These are phyloP conservation scores for Napeogenes inachia DNA, from an alignment of 2,888 invertebrate species.

Conservation along the genomic window DNA sequence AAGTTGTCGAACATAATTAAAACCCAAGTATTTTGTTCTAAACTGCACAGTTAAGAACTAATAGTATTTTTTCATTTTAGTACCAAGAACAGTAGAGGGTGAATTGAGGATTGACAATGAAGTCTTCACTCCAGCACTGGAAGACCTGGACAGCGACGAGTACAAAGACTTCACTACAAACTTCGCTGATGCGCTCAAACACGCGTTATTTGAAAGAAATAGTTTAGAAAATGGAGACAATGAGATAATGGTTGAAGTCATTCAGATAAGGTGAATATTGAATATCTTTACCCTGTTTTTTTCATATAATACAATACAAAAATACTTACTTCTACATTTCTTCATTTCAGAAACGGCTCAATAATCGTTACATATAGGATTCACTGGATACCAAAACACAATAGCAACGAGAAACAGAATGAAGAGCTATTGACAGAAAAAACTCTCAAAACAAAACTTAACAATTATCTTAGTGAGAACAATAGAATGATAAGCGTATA, in stretches of 20 bases:
- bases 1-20: constrained; percentile 31
- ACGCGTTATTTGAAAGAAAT: constrained; percentile 74
- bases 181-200: constrained; percentile 79
- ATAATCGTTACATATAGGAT: constrained; percentile 81
- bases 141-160: constrained; percentile 78
- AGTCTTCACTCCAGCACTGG: constrained; percentile 77
- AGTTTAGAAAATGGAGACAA: constrained; percentile 72
- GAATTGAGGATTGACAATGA: constrained; percentile 82
- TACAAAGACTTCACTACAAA: constrained; percentile 78
- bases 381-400: constrained; percentile 78
- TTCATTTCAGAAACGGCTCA: constrained; percentile 79
- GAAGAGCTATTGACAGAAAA: constrained; percentile 72
- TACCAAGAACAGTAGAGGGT: constrained; percentile 83
- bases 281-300: constrained; percentile 11
- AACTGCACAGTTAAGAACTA: constrained; percentile 1
- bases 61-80: constrained; percentile 49
- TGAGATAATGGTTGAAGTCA: constrained; percentile 78
- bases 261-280: constrained; percentile 77
- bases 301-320: constrained; percentile 3
- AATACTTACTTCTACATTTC: constrained; percentile 11
- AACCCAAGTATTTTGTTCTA: background rate
- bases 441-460: constrained; percentile 66
- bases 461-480: constrained; percentile 67
- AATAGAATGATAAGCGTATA: constrained; percentile 74
- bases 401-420: constrained; percentile 46